Percentiles rank a stretch among this genome's conserved stretches.
These are phyloP conservation scores for Harpalus rubripes DNA, from an alignment of 2,888 invertebrate species.

Conservation along the genomic window DNA sequence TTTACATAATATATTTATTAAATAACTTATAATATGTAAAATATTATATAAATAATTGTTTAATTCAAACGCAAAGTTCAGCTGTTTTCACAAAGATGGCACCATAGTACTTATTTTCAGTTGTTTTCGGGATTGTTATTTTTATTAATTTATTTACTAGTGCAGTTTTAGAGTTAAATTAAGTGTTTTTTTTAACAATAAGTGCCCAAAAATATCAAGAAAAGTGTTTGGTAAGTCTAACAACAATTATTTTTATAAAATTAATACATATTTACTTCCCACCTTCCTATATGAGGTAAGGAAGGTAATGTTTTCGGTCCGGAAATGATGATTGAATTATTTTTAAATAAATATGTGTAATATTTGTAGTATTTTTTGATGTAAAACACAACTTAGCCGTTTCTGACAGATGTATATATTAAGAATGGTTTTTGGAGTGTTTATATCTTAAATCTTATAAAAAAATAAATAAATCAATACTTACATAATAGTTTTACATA, in stretches of 20 bases:
- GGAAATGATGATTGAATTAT: no score
- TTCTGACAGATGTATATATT: background rate
- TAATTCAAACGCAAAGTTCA: background rate
- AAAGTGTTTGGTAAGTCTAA: no score
- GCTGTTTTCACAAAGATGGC: background rate
- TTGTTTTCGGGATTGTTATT: background rate
- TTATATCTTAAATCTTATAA: background rate
- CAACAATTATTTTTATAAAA: no score
- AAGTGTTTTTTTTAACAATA: no score
- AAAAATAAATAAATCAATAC: background rate
- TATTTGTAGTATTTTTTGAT: constrained; percentile 14
- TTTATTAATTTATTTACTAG: no score
- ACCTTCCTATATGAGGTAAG: no score
- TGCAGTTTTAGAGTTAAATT: no score
- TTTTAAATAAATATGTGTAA: constrained; percentile 7
- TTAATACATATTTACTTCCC: no score
- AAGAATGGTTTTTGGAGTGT: background rate
- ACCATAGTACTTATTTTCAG: background rate
- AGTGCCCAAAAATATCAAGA: no score
- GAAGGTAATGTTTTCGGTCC: no score
- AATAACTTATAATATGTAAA: background rate
- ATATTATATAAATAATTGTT: background rate
- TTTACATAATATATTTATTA: background rate
- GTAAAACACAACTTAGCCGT: background rate
- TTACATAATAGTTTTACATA: background rate